Evolutionary conservation across 1,140 invertebrate species (phyloP).

Genomic region (Nasonia vitripennis): DNA sequence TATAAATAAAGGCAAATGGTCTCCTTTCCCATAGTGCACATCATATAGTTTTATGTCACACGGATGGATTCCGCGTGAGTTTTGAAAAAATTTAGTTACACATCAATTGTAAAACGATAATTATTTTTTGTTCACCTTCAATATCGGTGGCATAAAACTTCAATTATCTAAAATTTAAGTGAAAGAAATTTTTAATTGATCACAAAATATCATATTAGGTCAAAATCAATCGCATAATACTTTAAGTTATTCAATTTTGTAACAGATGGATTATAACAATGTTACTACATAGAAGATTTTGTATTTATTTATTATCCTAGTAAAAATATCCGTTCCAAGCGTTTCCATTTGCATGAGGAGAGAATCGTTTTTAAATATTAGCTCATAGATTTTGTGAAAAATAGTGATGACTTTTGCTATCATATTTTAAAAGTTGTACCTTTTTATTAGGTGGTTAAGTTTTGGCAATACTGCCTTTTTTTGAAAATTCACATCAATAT

Average conservation of each 20-base stretch:
- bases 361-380: neutral
- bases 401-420: too few species aligned
- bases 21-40: neutral
- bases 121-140: neutral
- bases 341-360: neutral
- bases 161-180: too few species aligned
- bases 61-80: neutral
- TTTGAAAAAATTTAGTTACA: neutral
- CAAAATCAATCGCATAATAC: neutral
- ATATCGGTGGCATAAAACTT: neutral
- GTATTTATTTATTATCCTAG: neutral
- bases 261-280: neutral
- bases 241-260: neutral
- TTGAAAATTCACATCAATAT: neutral
- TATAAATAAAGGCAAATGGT: neutral
- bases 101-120: neutral
- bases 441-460: too few species aligned
- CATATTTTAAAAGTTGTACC: too few species aligned
- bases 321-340: neutral
- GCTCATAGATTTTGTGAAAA: neutral
- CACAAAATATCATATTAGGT: neutral
- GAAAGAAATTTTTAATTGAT: neutral
- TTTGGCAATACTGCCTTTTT: neutral
- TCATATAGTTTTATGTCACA: neutral
- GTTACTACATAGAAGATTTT: neutral